Conservation (phyloP, 1,140 invertebrate genomes). For the Temnothorax longispinosus region DNA sequence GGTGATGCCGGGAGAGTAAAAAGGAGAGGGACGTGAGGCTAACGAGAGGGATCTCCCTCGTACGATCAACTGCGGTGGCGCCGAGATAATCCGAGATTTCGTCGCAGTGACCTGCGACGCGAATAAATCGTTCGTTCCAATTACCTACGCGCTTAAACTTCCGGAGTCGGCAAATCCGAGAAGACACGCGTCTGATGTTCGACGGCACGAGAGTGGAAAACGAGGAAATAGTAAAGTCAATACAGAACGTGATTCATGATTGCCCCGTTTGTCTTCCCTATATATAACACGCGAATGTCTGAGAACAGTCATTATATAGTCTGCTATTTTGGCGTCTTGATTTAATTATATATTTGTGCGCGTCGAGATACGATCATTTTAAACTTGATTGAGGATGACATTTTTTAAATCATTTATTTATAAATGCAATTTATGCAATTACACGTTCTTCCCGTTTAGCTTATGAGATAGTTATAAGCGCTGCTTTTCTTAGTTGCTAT, state of each 20-base stretch:
- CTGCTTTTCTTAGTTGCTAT: neutral
- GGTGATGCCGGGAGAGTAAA: slow-evolving; percentile 42
- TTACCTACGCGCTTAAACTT: slow-evolving; percentile 7
- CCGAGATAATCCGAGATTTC: slow-evolving; percentile 72
- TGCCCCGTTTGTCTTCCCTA: neutral
- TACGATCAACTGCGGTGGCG: slow-evolving; percentile 50
- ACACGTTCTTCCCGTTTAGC: neutral
- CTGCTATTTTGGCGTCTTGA: neutral
- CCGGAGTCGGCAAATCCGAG: neutral
- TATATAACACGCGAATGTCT: neutral
- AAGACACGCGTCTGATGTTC: neutral
- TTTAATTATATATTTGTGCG: neutral
- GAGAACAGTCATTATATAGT: neutral
- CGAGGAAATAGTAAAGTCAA: neutral
- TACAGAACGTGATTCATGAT: neutral
- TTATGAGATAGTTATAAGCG: neutral
- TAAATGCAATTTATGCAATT: neutral
- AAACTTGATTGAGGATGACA: neutral
- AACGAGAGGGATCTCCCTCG: slow-evolving; percentile 64
- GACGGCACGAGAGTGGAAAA: neutral
- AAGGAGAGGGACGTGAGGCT: slow-evolving; percentile 65
- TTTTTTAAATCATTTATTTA: neutral
- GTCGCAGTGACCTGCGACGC: slow-evolving; percentile 17
- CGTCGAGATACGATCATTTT: neutral
- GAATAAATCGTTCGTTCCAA: slow-evolving; percentile 55